Percentiles rank a stretch among this genome's conserved stretches.
phyloP scores from a whole-genome alignment of 1,140 invertebrate genomes.

The Drosophila aff. region DNA sequence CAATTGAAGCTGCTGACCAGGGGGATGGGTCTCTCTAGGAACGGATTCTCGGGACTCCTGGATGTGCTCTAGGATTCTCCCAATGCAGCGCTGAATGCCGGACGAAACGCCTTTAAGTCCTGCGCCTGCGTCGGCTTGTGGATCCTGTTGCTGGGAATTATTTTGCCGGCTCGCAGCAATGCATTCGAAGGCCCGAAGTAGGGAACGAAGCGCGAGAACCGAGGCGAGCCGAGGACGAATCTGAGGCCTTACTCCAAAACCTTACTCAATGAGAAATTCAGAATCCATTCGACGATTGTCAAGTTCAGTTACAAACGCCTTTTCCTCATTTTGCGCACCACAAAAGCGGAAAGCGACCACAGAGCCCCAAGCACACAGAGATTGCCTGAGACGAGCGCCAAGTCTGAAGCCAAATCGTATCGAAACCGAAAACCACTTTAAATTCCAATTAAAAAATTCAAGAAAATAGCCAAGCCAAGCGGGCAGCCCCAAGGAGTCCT shows the following conservation, averaged over 20 bases:
- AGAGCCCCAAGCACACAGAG: conserved; percentile 37
- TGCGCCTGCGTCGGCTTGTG: conserved; percentile 73
- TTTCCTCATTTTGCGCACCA: conserved; percentile 74
- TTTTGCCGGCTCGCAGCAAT: conserved; percentile 55
- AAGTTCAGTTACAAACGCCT: conserved; percentile 77
- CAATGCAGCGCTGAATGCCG: conserved; percentile 58
- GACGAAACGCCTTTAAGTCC: conserved; percentile 42
- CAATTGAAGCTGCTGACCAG: conserved; percentile 50
- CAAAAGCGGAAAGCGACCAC: conserved; percentile 58
- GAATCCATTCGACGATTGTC: conserved; percentile 81
- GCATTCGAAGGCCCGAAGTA: conserved; percentile 33
- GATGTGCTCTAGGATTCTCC: conserved; percentile 6
- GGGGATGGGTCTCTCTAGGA: background rate
- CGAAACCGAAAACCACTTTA: conserved; percentile 21
- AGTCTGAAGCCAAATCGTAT: conserved; percentile 48
- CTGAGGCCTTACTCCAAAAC: conserved; percentile 54
- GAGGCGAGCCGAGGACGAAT: conserved; percentile 32
- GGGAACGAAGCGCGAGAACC: conserved; percentile 20
- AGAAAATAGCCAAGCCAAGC: conserved; percentile 31
- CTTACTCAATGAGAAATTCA: conserved; percentile 83
- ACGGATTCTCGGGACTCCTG: background rate
- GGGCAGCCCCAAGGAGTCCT: conserved; percentile 27
- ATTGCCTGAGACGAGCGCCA: conserved; percentile 43
- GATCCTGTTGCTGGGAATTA: conserved; percentile 56
- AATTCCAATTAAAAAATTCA: conserved; percentile 12